phyloP scores from a whole-genome alignment of 2,888 invertebrate species.

The Trachelus stipa region DNA sequence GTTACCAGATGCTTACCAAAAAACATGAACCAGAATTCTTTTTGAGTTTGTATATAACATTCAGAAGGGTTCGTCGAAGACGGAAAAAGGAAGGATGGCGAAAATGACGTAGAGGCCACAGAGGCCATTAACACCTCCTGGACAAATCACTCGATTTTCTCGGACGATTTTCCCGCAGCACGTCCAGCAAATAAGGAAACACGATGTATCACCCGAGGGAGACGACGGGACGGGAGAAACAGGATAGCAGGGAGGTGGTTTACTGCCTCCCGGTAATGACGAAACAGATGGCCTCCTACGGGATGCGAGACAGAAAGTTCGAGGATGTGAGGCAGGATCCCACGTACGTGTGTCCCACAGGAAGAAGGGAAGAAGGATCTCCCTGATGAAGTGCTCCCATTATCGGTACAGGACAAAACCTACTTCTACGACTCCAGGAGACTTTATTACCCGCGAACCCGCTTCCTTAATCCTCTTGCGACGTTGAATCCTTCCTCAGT shows the following conservation, averaged over 20 bases:
- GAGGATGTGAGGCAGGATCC: constrained; percentile 30
- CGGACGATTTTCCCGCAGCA: constrained; percentile 64
- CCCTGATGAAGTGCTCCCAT: constrained; percentile 65
- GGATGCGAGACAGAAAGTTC: constrained; percentile 40
- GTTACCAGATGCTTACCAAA: too few species aligned
- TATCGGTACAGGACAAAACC: constrained; percentile 65
- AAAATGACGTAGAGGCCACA: constrained; percentile 19
- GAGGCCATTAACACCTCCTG: constrained; percentile 63
- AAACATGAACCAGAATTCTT: too few species aligned
- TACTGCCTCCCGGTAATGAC: constrained; percentile 65
- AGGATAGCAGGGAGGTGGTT: constrained; percentile 52
- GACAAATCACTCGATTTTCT: constrained; percentile 67
- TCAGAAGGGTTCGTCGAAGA: too few species aligned
- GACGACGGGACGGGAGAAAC: constrained; percentile 42
- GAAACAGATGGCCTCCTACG: constrained; percentile 65
- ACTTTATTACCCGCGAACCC: constrained; percentile 64
- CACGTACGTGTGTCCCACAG: constrained; percentile 51
- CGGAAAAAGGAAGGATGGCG: too few species aligned
- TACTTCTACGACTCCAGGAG: constrained; percentile 54
- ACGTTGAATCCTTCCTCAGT: constrained; percentile 26
- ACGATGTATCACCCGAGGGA: constrained; percentile 66
- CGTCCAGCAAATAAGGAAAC: constrained; percentile 66
- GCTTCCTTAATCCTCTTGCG: constrained; percentile 47
- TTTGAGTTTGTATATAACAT: too few species aligned
- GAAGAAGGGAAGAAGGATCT: constrained; percentile 46